Evolutionary conservation across 2,888 invertebrate genomes (phyloP), one percentile per base, ranked within the genome.

Genomic region (Trachelus tabidus): DNA sequence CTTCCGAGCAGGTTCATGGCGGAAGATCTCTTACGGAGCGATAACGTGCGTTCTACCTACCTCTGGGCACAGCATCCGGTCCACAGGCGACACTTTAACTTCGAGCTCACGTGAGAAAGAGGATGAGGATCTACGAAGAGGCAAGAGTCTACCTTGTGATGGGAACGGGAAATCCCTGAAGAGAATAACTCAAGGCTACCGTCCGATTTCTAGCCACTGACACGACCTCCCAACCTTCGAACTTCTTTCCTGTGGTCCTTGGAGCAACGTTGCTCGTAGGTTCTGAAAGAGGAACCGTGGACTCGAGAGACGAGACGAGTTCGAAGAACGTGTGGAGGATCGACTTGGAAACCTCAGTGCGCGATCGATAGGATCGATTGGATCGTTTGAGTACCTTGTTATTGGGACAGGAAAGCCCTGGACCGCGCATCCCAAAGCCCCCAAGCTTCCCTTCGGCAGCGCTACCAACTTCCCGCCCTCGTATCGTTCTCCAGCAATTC

Each of bases 101-200:
- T 56, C 2, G 23, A 56, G 56, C 56, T 56, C 6, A 56, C 56
- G 56, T 9, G 56, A 56, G 9, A 23, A 9, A 23, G 56, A 56
- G 23, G 23, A 56, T 1, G 56, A 56, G 56, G 56, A 56, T 23
- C 56, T 56, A 56, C 56, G 2, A 56, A 56, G 56, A 56, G 23
- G 56, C 56, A 9, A 56, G 23, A 56, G 71, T 71, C 71, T 94
- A 96, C 96, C 96, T 96, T 94, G 95, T 95, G 77, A 92, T 91
- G 81, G 96, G 96, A 89, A 95, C 94, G 80, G 96, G 96, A 92
- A 94, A 96, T 80, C 95, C 95, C 93, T 96, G 96, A 87, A 95
- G 94, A 85, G 95, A 94, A 91, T 96, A 96, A 87, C 95, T 93
- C 85, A 95, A 93, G 80, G 95, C 92, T 84, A 92, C 90, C 83